A percentile compares a stretch with the other conserved stretches of the same genome.
These are phyloP conservation scores for Polypterus senegalus DNA, from an alignment of 2,113 vertebrate species.

Conservation along the genomic window DNA sequence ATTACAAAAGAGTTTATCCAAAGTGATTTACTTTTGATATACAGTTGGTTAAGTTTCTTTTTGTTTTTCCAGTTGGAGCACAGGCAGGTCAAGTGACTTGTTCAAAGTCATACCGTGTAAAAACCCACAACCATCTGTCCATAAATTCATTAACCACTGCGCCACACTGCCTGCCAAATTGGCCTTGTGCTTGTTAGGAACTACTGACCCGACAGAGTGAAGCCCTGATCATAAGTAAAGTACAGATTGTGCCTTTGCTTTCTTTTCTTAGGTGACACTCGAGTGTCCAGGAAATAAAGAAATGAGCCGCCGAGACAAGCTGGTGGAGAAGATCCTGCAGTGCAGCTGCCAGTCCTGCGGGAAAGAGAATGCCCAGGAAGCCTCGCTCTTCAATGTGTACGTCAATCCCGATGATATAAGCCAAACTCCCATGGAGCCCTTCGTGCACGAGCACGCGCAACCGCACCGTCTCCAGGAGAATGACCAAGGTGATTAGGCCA, in stretches of 20 bases:
- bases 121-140: no score
- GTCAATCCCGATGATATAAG: slow-evolving; percentile 37
- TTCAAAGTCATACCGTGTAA: no score
- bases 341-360: slow-evolving; percentile 95
- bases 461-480: slow-evolving; percentile 29
- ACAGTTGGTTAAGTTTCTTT: no score
- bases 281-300: slow-evolving; percentile 77
- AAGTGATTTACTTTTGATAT: no score
- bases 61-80: no score
- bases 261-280: slow-evolving; percentile 66
- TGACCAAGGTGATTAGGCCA: background rate
- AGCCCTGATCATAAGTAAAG: no score
- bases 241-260: background rate
- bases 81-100: no score
- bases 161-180: no score
- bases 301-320: slow-evolving; percentile 76
- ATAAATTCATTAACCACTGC: no score
- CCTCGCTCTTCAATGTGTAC: slow-evolving; percentile 73
- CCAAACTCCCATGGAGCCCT: slow-evolving; percentile 20
- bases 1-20: no score
- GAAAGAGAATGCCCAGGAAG: slow-evolving; percentile 76
- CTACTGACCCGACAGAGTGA: no score
- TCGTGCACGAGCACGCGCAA: slow-evolving; percentile 31
- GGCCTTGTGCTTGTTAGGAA: no score
- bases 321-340: slow-evolving; percentile 88